Evolutionary conservation across 2,113 vertebrate species (phyloP).

Genomic region (Condylura cristata): DNA sequence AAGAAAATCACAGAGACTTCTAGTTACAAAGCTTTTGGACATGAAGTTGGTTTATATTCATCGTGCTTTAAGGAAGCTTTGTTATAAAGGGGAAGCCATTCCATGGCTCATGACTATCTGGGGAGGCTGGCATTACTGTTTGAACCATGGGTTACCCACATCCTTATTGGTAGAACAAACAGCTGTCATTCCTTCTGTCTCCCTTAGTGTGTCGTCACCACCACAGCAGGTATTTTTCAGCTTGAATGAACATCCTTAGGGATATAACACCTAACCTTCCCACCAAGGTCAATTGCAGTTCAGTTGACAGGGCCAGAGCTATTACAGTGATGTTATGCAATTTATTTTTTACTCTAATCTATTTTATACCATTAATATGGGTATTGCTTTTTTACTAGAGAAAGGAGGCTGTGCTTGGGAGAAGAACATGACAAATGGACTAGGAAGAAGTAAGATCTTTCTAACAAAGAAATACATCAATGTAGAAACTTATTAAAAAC

Average conservation of each 20-base stretch:
- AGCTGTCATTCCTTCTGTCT: neutral
- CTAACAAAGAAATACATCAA: slow-evolving; percentile 81
- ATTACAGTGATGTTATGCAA: slow-evolving; percentile 55
- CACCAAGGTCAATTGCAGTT: slow-evolving; percentile 67
- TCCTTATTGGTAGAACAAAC: neutral
- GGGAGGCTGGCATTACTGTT: neutral
- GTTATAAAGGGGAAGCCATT: neutral
- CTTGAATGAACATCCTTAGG: neutral
- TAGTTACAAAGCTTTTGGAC: neutral
- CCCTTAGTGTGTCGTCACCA: neutral
- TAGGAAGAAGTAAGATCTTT: slow-evolving; percentile 75
- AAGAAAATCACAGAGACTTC: neutral
- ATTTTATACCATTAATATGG: slow-evolving; percentile 80
- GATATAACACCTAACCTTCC: slow-evolving; percentile 30
- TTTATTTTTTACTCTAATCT: slow-evolving; percentile 72
- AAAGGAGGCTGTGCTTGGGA: slow-evolving; percentile 72
- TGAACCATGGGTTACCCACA: neutral
- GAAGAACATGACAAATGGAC: slow-evolving; percentile 74
- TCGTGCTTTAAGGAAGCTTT: neutral
- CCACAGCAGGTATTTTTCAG: neutral
- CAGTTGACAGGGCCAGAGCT: slow-evolving; percentile 54
- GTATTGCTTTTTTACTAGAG: slow-evolving; percentile 75
- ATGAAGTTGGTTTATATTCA: neutral
- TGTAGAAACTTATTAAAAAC: slow-evolving; percentile 77
- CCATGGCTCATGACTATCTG: neutral